phyloP scores from a whole-genome alignment of 2,888 invertebrate species.

The Pantelozetes paolii region DNA sequence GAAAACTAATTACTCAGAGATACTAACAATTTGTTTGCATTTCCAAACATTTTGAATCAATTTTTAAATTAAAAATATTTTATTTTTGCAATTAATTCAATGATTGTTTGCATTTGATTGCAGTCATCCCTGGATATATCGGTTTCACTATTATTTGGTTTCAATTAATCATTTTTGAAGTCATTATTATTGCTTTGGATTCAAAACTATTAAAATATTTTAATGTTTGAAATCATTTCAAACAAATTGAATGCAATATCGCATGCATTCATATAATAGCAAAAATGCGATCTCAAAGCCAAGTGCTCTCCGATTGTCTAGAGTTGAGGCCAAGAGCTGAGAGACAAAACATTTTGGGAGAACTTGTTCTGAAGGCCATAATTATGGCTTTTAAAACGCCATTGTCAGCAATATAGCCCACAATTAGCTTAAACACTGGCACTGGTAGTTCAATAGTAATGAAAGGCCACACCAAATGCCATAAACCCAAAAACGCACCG shows the following conservation, averaged over 20 bases:
- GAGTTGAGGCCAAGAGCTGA: background rate
- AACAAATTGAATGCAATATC: slow-evolving; percentile 8
- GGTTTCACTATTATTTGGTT: background rate
- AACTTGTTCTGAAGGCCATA: background rate
- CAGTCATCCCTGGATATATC: too few relatives aligned
- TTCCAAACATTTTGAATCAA: background rate
- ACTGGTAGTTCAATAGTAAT: background rate
- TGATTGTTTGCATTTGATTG: too few relatives aligned
- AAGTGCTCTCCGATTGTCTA: background rate
- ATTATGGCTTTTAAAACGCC: slow-evolving; percentile 30
- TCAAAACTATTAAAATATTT: background rate
- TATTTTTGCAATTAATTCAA: background rate
- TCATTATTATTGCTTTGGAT: slow-evolving; percentile 7
- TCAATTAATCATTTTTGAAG: slow-evolving; percentile 29
- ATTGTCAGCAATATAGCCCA: background rate
- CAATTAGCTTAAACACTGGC: slow-evolving; percentile 27
- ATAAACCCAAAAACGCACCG: slow-evolving; percentile 23
- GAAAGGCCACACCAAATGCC: slow-evolving; percentile 33
- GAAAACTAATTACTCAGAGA: background rate
- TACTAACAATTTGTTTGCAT: background rate
- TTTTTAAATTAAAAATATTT: background rate
- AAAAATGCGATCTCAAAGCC: background rate
- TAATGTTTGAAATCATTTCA: background rate
- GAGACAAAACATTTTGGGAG: background rate
- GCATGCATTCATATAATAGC: slow-evolving; percentile 11